phyloP scores from a whole-genome alignment of 2,113 vertebrate genomes.

The Podilymbus podiceps region DNA sequence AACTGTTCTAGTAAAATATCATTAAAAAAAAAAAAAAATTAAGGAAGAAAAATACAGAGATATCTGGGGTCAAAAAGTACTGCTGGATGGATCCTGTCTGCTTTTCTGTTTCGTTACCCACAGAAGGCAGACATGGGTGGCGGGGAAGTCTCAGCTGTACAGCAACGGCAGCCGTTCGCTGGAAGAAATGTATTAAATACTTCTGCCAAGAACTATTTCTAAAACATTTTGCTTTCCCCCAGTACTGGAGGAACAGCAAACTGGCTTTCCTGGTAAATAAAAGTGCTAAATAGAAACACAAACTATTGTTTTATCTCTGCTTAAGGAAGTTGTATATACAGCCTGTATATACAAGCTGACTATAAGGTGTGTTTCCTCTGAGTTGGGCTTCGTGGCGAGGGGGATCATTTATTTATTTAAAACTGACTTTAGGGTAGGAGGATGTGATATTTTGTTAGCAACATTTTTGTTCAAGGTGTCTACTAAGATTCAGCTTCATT shows the following conservation, averaged over 20 bases:
- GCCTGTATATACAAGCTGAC: background rate
- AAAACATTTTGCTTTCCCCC: background rate
- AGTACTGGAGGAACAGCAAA: background rate
- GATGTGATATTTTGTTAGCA: no score
- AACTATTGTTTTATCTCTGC: background rate
- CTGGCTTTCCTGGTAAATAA: background rate
- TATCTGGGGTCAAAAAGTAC: background rate
- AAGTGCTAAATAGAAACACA: background rate
- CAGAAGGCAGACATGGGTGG: no score
- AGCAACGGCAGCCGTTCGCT: fast-evolving
- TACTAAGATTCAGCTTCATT: background rate
- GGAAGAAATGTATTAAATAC: background rate
- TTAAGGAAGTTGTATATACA: background rate
- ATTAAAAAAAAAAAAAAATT: background rate
- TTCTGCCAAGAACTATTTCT: background rate
- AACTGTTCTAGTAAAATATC: background rate
- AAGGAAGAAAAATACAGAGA: no score
- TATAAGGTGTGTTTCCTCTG: background rate
- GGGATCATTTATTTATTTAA: background rate
- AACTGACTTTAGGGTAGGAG: fast-evolving
- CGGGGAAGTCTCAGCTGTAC: background rate
- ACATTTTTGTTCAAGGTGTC: fast-evolving
- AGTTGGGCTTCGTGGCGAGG: background rate
- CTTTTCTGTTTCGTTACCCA: background rate
- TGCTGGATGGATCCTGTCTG: background rate